Evolutionary conservation across 2,888 invertebrate genomes (phyloP), one percentile per base, ranked within the genome.

Genomic region (Chaetogeoica ovagalla): DNA sequence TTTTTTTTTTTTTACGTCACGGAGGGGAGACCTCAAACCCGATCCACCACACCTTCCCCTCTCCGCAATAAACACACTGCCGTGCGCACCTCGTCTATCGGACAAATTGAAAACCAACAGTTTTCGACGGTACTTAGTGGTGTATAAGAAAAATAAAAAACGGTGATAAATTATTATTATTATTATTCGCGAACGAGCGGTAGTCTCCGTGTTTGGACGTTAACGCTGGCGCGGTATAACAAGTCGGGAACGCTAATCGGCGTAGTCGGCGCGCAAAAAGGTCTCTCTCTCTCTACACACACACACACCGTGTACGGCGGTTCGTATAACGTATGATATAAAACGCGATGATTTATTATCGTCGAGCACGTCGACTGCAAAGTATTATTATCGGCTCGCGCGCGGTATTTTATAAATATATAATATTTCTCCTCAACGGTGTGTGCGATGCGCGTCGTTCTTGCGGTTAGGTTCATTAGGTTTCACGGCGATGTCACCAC

Each of bases 331-430:
- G n/a, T n/a, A 52, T 73, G 11, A 66, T 39, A 39, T 66, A 19
- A n/a, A 17, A 43, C 66, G 66, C 39, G 66, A 11, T 43, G 60
- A 77, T 77, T 77, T 77, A 77, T 77, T 69, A n/a, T 69, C 68
- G 60, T n/a, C 71, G 60, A n/a, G 30, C 30, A 30, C 30, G 30
- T 30, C 62, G 62, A 63, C n/a, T 37, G 73, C 73, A 21, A 74
- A 74, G 57, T 59, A 65, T 65, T 19, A 65, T 39, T 37, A 65
- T 39, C 19, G 39, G 37, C 37, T 21, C 1, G 19, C 15, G 23
- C 9, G n/a, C 52, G 4, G 4, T 11, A 13, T 52, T 52, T 11
- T 52, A 13, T 15, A 11, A 52, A 17, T n/a, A n/a, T n/a, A n/a
- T 52, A 52, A 17, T 52, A 52, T 30, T 30, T 30, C 30, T 30